These are phyloP conservation scores for Philotrypesis tridentata DNA, from an alignment of 1,140 invertebrate species.

Conservation along the genomic window DNA sequence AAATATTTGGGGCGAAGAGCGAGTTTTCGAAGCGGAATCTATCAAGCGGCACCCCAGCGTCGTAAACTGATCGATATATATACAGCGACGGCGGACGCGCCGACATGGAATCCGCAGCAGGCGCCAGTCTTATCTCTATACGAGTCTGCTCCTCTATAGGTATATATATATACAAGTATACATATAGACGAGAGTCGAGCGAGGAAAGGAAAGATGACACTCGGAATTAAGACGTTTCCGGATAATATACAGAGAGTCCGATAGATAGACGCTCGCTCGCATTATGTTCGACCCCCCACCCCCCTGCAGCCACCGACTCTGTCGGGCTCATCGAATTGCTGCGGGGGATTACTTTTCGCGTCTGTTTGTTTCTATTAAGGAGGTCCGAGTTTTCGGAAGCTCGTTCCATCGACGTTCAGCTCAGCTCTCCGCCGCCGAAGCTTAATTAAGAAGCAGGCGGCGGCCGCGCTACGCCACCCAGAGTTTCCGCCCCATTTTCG, in stretches of 20 bases:
- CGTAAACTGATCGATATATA: not conserved
- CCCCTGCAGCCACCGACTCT: no score
- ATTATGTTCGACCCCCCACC: not conserved
- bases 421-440: not conserved
- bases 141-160: no score
- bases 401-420: not conserved
- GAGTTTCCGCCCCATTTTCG: not conserved
- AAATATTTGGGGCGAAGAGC: no score
- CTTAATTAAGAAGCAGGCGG: not conserved
- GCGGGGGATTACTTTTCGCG: slow-evolving; percentile 1
- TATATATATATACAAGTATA: not conserved
- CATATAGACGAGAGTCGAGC: not conserved
- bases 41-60: not conserved
- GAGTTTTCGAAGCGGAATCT: not conserved
- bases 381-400: not conserved
- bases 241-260: slow-evolving; percentile 3
- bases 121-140: slow-evolving; percentile 10
- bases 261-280: not conserved
- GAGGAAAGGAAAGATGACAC: slow-evolving; percentile 22
- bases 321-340: not conserved
- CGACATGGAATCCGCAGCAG: not conserved
- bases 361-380: slow-evolving; percentile 24
- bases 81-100: not conserved
- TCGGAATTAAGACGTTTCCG: slow-evolving; percentile 9
- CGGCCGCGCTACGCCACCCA: not conserved